phyloP scores from a whole-genome alignment of 2,888 invertebrate genomes.

The Netelia melanura region DNA sequence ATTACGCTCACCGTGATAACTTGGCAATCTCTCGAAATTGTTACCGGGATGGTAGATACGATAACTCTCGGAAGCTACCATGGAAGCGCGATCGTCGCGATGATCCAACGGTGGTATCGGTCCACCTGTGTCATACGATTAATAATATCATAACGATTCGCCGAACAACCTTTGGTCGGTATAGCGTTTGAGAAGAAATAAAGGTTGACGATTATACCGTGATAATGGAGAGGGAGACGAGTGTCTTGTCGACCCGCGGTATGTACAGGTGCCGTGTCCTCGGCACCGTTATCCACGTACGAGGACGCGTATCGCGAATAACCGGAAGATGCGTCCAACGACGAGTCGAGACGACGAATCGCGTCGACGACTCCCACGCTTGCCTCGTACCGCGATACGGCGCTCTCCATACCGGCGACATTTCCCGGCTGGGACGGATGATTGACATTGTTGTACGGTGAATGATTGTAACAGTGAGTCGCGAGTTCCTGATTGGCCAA shows the following conservation, averaged over 20 bases:
- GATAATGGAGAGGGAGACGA: slow-evolving; percentile 58
- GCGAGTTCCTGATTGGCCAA: slow-evolving; percentile 70
- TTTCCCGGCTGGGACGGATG: slow-evolving; percentile 66
- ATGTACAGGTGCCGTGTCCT: slow-evolving; percentile 55
- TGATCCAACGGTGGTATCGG: slow-evolving; percentile 55
- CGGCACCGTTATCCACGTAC: slow-evolving; percentile 43
- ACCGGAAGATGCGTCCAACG: slow-evolving; percentile 50
- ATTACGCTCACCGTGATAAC: slow-evolving; percentile 56
- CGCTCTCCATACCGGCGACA: slow-evolving; percentile 50
- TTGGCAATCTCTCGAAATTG: slow-evolving; percentile 59
- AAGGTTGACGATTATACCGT: slow-evolving; percentile 38
- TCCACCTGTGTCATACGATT: slow-evolving; percentile 37
- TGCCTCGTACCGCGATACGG: slow-evolving; percentile 70
- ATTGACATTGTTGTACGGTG: slow-evolving; percentile 69
- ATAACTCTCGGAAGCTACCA: slow-evolving; percentile 57
- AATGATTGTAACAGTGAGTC: slow-evolving; percentile 76
- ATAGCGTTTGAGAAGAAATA: background rate
- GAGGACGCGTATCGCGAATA: slow-evolving; percentile 51
- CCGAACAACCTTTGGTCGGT: too few species aligned
- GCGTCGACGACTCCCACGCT: slow-evolving; percentile 61
- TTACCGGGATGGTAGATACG: slow-evolving; percentile 48
- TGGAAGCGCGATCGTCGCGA: slow-evolving; percentile 37
- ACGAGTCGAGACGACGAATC: slow-evolving; percentile 44
- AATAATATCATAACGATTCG: too few species aligned
- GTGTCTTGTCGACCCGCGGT: slow-evolving; percentile 50